Evolutionary conservation across 2,888 invertebrate species (phyloP).

Genomic region (Notodonta ziczac): DNA sequence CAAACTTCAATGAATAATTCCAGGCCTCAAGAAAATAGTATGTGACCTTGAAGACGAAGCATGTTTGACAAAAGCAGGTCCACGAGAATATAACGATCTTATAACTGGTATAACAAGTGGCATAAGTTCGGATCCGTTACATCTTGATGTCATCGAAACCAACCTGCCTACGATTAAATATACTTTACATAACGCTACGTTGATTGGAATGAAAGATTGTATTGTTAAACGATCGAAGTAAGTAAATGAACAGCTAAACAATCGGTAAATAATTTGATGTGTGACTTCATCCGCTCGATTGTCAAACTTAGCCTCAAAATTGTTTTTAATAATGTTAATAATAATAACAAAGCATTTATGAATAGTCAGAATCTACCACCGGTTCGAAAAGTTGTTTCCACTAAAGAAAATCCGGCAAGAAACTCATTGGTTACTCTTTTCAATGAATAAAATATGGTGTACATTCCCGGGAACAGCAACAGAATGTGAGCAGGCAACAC

Average conservation of each 20-base stretch:
- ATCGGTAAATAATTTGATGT: too few relatives aligned
- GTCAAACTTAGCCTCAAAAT: too few relatives aligned
- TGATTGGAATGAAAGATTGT: constrained; percentile 30
- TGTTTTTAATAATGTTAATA: too few relatives aligned
- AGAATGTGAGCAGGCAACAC: too few relatives aligned
- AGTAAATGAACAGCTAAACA: constrained; percentile 15
- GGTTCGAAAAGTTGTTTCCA: too few relatives aligned
- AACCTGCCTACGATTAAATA: constrained; percentile 19
- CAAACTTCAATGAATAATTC: constrained; percentile 3
- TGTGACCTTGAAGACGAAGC: constrained; percentile 37
- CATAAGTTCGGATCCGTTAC: constrained; percentile 45
- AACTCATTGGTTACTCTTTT: too few relatives aligned
- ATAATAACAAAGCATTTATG: too few relatives aligned
- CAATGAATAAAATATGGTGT: too few relatives aligned
- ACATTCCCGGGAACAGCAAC: too few relatives aligned
- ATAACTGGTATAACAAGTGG: constrained; percentile 35
- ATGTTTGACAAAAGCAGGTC: constrained; percentile 23
- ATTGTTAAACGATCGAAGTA: constrained; percentile 15
- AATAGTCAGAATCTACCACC: too few relatives aligned
- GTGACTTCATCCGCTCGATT: too few relatives aligned
- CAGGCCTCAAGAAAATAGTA: constrained; percentile 22
- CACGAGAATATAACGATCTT: constrained; percentile 6
- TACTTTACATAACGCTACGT: constrained; percentile 11
- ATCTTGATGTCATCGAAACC: constrained; percentile 24
- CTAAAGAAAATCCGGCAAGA: too few relatives aligned